Evolutionary conservation across 2,113 vertebrate species (phyloP).

Genomic region (Aythya baeri): DNA sequence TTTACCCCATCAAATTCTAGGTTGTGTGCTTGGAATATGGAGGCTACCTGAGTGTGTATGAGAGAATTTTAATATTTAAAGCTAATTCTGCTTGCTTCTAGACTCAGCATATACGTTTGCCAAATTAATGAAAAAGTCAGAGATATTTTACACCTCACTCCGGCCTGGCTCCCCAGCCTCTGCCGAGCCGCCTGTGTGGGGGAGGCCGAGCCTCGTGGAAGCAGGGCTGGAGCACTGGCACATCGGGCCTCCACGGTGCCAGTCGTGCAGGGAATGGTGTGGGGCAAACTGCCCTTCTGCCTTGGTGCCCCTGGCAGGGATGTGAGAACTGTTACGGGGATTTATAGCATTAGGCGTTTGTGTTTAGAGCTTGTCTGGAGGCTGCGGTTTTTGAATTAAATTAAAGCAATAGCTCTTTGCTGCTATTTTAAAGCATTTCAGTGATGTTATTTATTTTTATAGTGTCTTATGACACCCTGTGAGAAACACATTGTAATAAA

Average conservation of each 20-base stretch:
- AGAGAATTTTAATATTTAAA: not conserved
- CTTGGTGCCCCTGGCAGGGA: not conserved
- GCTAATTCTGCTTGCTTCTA: not conserved
- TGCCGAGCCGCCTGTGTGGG: no score
- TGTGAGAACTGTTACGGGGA: not conserved
- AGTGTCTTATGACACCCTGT: not conserved
- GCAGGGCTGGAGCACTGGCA: not conserved
- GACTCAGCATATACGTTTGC: not conserved
- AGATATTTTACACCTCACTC: not conserved
- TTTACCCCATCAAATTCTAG: not conserved
- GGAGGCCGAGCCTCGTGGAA: not conserved
- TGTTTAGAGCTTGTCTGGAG: not conserved
- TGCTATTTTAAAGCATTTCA: not conserved
- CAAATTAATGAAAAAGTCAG: not conserved
- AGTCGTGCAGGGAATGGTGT: not conserved
- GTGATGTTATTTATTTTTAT: not conserved
- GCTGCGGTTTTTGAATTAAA: not conserved
- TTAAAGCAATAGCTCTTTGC: conserved; percentile 7
- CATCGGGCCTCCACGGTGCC: not conserved
- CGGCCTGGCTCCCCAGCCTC: not conserved
- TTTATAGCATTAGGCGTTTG: not conserved
- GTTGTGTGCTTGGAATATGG: not conserved
- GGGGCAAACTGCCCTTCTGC: not conserved
- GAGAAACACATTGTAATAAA: not conserved
- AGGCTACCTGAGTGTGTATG: not conserved